phyloP scores from a whole-genome alignment of 2,888 invertebrate genomes.

The Dichetophora obliterata region DNA sequence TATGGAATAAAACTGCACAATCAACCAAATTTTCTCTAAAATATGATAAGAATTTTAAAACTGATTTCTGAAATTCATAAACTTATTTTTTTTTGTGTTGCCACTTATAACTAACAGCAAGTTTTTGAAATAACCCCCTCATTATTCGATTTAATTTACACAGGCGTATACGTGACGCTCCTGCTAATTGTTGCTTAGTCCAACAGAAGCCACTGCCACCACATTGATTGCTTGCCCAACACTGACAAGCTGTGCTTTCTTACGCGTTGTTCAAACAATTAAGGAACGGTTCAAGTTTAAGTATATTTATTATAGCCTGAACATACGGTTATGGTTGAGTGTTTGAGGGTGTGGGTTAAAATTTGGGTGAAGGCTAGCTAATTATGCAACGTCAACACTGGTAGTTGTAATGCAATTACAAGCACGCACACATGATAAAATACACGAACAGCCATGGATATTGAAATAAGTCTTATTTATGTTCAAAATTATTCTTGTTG shows the following conservation, averaged over 20 bases:
- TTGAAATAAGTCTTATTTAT: too few species aligned
- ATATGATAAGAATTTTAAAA: background rate
- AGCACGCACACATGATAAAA: background rate
- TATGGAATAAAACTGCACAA: too few species aligned
- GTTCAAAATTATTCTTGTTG: too few species aligned
- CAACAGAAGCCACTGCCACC: background rate
- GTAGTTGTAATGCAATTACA: slow-evolving; percentile 33
- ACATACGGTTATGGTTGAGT: background rate
- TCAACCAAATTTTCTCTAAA: too few species aligned
- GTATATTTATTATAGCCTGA: background rate
- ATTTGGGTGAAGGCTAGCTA: slow-evolving; percentile 32
- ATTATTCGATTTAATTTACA: background rate
- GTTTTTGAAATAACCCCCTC: background rate
- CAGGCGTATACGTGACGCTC: slow-evolving; percentile 9
- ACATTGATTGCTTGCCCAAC: background rate
- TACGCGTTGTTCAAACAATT: background rate
- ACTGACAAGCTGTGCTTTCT: background rate
- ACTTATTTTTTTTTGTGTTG: background rate
- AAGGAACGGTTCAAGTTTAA: slow-evolving; percentile 1
- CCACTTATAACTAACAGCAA: background rate
- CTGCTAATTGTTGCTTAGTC: background rate
- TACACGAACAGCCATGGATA: background rate
- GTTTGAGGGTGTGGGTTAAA: background rate
- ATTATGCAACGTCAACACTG: slow-evolving; percentile 17
- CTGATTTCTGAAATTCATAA: background rate